These are phyloP conservation scores for Anoplolepis gracilipes DNA, from an alignment of 1,140 invertebrate species.

Conservation along the genomic window DNA sequence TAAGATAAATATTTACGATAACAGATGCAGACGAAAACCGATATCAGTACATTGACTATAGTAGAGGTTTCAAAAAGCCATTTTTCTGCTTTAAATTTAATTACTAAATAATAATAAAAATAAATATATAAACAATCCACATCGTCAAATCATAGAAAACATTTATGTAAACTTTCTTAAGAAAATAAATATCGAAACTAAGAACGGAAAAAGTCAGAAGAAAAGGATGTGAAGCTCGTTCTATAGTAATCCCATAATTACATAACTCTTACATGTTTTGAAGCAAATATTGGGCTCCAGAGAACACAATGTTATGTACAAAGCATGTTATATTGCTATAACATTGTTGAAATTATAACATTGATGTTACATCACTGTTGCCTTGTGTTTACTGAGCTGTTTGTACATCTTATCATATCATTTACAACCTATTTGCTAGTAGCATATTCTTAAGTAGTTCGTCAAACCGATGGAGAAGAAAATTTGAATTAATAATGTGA, in stretches of 20 bases:
- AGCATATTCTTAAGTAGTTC: too few species aligned
- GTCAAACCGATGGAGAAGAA: too few species aligned
- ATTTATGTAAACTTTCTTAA: not conserved
- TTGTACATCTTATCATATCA: too few species aligned
- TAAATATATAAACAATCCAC: not conserved
- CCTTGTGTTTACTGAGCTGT: too few species aligned
- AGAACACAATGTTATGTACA: too few species aligned
- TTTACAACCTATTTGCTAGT: too few species aligned
- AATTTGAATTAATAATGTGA: too few species aligned
- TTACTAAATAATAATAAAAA: not conserved
- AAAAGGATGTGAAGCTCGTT: conserved; percentile 2
- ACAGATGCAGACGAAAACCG: not conserved
- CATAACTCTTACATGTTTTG: not conserved
- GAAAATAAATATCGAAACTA: not conserved
- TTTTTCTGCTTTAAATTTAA: not conserved
- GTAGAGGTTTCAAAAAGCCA: not conserved
- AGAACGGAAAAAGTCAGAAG: not conserved
- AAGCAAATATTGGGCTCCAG: not conserved
- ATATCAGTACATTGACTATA: not conserved
- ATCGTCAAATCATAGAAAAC: not conserved
- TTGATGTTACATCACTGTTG: too few species aligned
- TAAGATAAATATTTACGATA: not conserved
- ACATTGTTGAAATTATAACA: too few species aligned
- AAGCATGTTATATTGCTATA: too few species aligned
- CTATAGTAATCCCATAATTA: conserved; percentile 1